Evolutionary conservation across 2,113 vertebrate species (phyloP).

Genomic region (Ptilonorhynchus violaceus): DNA sequence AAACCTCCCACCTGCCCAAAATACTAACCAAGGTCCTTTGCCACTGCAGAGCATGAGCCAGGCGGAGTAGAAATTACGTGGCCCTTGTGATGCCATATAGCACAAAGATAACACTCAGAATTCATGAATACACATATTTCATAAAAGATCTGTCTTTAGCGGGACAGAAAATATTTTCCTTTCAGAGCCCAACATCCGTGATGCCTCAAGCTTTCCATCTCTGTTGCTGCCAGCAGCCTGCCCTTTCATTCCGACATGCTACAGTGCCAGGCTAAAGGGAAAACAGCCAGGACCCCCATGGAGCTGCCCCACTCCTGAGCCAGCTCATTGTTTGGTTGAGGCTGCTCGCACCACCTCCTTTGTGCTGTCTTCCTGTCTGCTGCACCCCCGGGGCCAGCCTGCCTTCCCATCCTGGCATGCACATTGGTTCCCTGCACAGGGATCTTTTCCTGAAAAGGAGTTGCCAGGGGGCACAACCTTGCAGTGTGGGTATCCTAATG

Average conservation of each 20-base stretch:
- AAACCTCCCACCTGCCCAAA: not conserved
- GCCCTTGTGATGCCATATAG: not conserved
- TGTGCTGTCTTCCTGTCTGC: not conserved
- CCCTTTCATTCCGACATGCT: not conserved
- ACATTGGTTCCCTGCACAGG: not conserved
- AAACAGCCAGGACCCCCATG: not conserved
- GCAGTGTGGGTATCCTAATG: not conserved
- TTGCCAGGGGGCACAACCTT: not conserved
- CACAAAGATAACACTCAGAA: not conserved
- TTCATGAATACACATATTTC: not conserved
- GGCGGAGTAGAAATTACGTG: not conserved
- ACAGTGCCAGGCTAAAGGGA: not conserved
- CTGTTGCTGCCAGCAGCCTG: not conserved
- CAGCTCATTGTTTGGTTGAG: not conserved
- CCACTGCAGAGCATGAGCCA: not conserved
- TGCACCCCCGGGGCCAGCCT: not conserved
- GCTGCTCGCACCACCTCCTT: fast-evolving
- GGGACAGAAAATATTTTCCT: not conserved
- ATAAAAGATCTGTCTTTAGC: not conserved
- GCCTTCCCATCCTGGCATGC: not conserved
- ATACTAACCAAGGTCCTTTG: not conserved
- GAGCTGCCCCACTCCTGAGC: not conserved
- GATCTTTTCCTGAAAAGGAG: not conserved
- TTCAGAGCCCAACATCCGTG: not conserved
- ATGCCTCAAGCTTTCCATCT: not conserved